phyloP scores from a whole-genome alignment of 2,113 vertebrate species.

The Apistogramma diplotaenia region DNA sequence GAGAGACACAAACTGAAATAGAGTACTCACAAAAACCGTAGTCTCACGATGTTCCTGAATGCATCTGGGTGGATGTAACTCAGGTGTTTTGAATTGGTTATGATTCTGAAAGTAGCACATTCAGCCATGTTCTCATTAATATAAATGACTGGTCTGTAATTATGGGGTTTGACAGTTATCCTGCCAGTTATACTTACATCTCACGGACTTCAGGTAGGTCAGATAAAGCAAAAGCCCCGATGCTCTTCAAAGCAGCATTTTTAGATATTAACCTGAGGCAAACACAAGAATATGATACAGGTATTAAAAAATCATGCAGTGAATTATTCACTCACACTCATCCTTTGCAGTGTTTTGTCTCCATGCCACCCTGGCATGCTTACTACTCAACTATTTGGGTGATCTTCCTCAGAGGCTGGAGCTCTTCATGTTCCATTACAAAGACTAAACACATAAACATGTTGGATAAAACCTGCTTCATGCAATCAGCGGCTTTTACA shows the following conservation, averaged over 20 bases:
- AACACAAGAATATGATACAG: not conserved
- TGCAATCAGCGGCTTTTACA: not conserved
- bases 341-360: constrained; percentile 28
- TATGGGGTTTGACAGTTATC: not conserved
- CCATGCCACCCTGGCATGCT: not conserved
- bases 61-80: constrained; percentile 64
- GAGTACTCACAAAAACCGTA: constrained; percentile 74
- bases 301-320: not conserved
- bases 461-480: not conserved
- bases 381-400: constrained; percentile 3
- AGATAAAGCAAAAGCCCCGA: constrained; percentile 65
- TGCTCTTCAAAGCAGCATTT: constrained; percentile 62
- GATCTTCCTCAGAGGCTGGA: constrained; percentile 1
- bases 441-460: constrained; percentile 49
- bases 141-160: not conserved
- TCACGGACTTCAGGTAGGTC: constrained; percentile 68
- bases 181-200: constrained; percentile 64
- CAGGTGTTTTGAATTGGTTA: constrained; percentile 74
- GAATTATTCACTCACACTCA: not conserved
- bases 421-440: constrained; percentile 32
- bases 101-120: constrained; percentile 62
- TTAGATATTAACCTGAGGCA: constrained; percentile 62
- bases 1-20: not conserved
- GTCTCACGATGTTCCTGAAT: constrained; percentile 68
- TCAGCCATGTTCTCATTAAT: not conserved